Percentiles rank a stretch among this genome's conserved stretches.
Conservation (phyloP, 1,140 invertebrate genomes). For the Hyles vespertilio region DNA sequence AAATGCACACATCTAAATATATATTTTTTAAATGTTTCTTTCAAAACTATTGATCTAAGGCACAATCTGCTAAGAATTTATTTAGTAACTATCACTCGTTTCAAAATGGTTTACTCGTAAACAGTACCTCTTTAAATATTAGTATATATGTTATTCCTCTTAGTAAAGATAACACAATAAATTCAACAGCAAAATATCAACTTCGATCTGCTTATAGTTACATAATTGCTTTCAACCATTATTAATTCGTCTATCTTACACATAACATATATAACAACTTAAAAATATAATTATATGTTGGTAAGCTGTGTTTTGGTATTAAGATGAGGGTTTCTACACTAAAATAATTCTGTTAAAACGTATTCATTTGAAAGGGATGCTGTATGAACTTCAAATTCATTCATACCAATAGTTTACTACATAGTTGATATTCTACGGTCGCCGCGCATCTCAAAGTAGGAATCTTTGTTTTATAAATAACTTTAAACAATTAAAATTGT, state of each 20-base stretch:
- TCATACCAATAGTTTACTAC: slow-evolving; percentile 7
- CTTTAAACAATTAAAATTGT: not conserved
- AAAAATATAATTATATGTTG: slow-evolving; percentile 68
- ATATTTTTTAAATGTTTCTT: slow-evolving; percentile 27
- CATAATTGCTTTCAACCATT: slow-evolving; percentile 56
- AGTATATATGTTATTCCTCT: slow-evolving; percentile 53
- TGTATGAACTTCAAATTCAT: not conserved
- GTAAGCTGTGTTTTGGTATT: slow-evolving; percentile 75
- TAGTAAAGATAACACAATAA: slow-evolving; percentile 59
- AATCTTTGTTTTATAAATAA: slow-evolving; percentile 13
- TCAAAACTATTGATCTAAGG: slow-evolving; percentile 66
- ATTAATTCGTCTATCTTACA: slow-evolving; percentile 60
- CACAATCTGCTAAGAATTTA: slow-evolving; percentile 67
- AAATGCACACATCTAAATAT: slow-evolving; percentile 59
- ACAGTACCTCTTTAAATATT: slow-evolving; percentile 37
- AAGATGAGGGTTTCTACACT: slow-evolving; percentile 69
- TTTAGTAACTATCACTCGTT: slow-evolving; percentile 63
- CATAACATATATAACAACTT: slow-evolving; percentile 71
- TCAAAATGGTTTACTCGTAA: slow-evolving; percentile 44
- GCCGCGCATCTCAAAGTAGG: slow-evolving; percentile 15
- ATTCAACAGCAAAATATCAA: slow-evolving; percentile 69
- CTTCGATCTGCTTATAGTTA: slow-evolving; percentile 50
- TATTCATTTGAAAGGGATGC: slow-evolving; percentile 3
- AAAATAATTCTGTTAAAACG: slow-evolving; percentile 30
- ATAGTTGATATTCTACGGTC: slow-evolving; percentile 10